Evolutionary conservation across 2,888 invertebrate species (phyloP).

Genomic region (Scaeva pyrastri): DNA sequence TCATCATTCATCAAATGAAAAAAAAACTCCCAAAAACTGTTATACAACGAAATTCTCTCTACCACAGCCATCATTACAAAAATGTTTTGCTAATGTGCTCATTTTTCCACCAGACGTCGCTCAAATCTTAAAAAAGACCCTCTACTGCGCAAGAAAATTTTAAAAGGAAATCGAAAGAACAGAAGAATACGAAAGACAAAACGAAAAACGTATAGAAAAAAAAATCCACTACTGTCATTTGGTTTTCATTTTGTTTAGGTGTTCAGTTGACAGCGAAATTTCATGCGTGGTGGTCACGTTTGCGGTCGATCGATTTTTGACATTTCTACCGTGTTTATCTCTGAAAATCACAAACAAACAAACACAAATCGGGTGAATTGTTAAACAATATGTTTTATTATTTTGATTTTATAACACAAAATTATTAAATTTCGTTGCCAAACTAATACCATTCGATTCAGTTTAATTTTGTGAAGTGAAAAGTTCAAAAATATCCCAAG

Average conservation of each 20-base stretch:
- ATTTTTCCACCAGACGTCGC: constrained; percentile 30
- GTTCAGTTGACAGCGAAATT: constrained; percentile 78
- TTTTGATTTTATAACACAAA: constrained; percentile 64
- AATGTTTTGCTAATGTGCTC: background rate
- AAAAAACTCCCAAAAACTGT: constrained; percentile 42
- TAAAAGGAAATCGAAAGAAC: background rate
- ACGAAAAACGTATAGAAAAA: no score
- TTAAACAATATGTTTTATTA: constrained; percentile 44
- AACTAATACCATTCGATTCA: constrained; percentile 23
- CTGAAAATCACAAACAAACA: constrained; percentile 30
- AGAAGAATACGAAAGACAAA: no score
- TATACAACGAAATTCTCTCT: constrained; percentile 53
- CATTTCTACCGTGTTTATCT: constrained; percentile 68
- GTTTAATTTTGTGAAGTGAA: constrained; percentile 51
- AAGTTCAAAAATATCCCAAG: constrained; percentile 26
- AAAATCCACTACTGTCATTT: constrained; percentile 71
- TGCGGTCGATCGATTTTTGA: constrained; percentile 75
- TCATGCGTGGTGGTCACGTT: constrained; percentile 77
- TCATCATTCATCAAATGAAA: background rate
- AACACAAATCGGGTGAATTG: background rate
- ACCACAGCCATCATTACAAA: constrained; percentile 30
- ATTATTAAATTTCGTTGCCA: constrained; percentile 11
- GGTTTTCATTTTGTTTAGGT: constrained; percentile 77
- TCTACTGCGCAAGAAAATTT: constrained; percentile 23
- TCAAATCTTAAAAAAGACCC: background rate